phyloP scores from a whole-genome alignment of 2,888 invertebrate genomes.

The Dryobotodes eremita region DNA sequence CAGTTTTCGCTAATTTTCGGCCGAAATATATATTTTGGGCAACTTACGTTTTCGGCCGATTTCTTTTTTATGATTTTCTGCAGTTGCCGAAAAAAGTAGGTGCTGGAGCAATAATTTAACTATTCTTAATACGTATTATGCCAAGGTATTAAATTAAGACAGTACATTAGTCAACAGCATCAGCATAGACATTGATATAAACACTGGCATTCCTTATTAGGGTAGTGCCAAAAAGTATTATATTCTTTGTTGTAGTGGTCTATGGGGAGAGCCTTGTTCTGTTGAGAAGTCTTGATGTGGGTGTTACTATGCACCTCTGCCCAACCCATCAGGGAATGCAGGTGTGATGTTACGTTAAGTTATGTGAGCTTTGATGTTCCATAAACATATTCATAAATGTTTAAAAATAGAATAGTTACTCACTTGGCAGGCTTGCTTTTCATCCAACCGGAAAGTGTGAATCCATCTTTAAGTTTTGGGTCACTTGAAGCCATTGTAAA shows the following conservation, averaged over 20 bases:
- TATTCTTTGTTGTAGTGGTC: neutral
- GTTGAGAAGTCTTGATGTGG: neutral
- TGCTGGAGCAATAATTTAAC: neutral
- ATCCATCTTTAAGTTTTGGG: constrained; percentile 91
- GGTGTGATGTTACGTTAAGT: neutral
- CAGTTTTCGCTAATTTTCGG: neutral
- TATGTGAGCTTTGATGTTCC: too few species aligned
- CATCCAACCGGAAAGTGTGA: constrained; percentile 94
- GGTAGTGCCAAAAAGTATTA: neutral
- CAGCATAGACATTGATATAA: neutral
- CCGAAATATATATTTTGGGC: neutral
- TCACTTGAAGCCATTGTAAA: constrained; percentile 88
- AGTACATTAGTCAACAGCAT: neutral
- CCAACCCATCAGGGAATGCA: neutral
- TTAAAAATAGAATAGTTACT: constrained; percentile 63
- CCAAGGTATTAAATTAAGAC: neutral
- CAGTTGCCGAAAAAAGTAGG: neutral
- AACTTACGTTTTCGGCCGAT: neutral
- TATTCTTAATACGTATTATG: neutral
- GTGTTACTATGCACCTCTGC: neutral
- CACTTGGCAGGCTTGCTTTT: constrained; percentile 92
- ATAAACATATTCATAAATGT: neutral
- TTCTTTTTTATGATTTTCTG: neutral
- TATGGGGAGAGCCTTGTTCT: neutral
- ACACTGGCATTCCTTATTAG: constrained; percentile 2